Evolutionary conservation across 1,140 invertebrate genomes (phyloP), one percentile per base, ranked within the genome.

Genomic region (Pomacea maculata): DNA sequence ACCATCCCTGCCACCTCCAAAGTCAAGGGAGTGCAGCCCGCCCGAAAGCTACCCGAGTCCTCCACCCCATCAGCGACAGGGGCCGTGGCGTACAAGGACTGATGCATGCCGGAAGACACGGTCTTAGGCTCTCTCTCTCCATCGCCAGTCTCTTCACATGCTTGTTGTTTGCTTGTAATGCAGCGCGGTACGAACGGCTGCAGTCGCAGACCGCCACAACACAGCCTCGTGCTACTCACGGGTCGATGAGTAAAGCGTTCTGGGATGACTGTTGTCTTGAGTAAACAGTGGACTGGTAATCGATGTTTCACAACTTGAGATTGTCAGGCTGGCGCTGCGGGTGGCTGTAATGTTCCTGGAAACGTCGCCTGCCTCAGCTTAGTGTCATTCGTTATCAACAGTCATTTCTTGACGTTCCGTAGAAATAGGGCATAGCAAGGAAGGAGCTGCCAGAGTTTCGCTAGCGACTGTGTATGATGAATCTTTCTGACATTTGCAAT

Each of bases 21-120:
- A 73, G 83, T 90, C 11, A 89, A 88, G 74, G 86, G 82, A 80
- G 88, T 91, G 34, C 90, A 91, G 84, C 90, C 90, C 12, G 71
- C 83, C 14, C 77, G 85, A 54, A 88, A 84, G 63, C 65, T 67
- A 21, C 80, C 83, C 21, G 79, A 86, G 74, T 80, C 82, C n/a
- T 75, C 81, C 70, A 70, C 84, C 79, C 25, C 25, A 25, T 75
- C 84, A 1, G 75, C 80, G 19, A 34, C 79, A 70, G 67, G 54
- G 9, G n/a, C 76, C 1, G n/a, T 63, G 8, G 14, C 57, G 15
- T 80, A 68, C 61, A 79, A 78, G 64, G 78, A 83, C 52, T 83
- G 74, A 78, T 21, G 70, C 25, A 19, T 57, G 34, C 55, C 19
- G 74, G 15, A 57, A 15, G 54, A 15, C n/a, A 15, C 57, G 34